phyloP scores from a whole-genome alignment of 1,140 invertebrate genomes.

The Choristoneura fumiferana region DNA sequence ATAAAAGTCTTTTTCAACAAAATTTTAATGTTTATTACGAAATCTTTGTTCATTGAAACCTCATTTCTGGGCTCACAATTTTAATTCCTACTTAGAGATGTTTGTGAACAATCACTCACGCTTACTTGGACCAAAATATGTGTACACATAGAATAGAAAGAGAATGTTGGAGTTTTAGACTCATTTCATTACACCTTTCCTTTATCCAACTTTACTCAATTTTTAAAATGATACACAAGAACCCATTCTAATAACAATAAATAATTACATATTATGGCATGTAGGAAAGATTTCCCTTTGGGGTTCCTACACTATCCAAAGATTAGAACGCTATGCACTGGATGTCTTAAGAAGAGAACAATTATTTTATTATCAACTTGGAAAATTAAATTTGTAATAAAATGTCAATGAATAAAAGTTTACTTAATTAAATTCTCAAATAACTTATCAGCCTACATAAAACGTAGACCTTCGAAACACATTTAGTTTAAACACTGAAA shows the following conservation, averaged over 20 bases:
- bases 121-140: constrained; percentile 4
- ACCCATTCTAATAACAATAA: constrained; percentile 16
- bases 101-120: not conserved
- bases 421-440: constrained; percentile 56
- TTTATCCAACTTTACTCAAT: too few species aligned
- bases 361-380: not conserved
- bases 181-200: too few species aligned
- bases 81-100: not conserved
- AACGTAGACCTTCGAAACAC: constrained; percentile 66
- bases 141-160: constrained; percentile 1
- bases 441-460: constrained; percentile 75
- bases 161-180: not conserved
- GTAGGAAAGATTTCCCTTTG: constrained; percentile 8
- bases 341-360: constrained; percentile 1
- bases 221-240: constrained; percentile 1
- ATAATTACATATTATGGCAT: constrained; percentile 18
- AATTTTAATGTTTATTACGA: constrained; percentile 55
- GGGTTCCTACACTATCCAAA: not conserved
- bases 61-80: constrained; percentile 29
- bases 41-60: constrained; percentile 51
- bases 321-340: constrained; percentile 14
- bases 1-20: constrained; percentile 43
- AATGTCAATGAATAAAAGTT: constrained; percentile 35
- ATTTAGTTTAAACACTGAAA: constrained; percentile 39
- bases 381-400: constrained; percentile 22